Conservation (phyloP, 2,113 vertebrate genomes). For the Cavia porcellus region DNA sequence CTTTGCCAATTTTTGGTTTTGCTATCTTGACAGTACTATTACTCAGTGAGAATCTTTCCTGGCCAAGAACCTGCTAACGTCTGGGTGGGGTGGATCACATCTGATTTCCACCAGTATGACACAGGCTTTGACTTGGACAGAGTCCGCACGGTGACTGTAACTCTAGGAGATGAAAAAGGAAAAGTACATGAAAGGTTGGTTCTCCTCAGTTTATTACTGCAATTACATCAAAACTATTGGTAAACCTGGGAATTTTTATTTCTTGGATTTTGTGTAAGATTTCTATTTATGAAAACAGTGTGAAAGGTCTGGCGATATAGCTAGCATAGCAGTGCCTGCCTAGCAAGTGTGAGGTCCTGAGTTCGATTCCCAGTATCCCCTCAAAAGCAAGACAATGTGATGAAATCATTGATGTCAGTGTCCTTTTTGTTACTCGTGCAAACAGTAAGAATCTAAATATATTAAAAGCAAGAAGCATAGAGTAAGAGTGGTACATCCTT, state of each 20-base stretch:
- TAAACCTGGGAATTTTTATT: neutral
- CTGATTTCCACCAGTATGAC: slow-evolving; percentile 97
- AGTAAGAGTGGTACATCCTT: neutral
- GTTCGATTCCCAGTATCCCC: no score
- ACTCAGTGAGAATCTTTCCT: slow-evolving; percentile 97
- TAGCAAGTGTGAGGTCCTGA: no score
- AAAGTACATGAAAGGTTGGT: slow-evolving; percentile 98
- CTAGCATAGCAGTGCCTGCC: no score
- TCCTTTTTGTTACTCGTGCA: slow-evolving; percentile 1
- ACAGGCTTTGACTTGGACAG: slow-evolving; percentile 94
- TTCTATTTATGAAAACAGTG: neutral
- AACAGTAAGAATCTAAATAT: slow-evolving; percentile 36
- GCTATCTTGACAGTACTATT: slow-evolving; percentile 92
- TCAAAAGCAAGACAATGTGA: neutral
- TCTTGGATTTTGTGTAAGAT: slow-evolving; percentile 13
- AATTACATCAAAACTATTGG: neutral
- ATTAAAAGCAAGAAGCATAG: slow-evolving; percentile 11
- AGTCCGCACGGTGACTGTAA: slow-evolving; percentile 96
- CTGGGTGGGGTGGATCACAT: slow-evolving; percentile 99
- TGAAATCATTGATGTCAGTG: neutral
- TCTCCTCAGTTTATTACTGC: slow-evolving; percentile 46
- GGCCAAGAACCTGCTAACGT: slow-evolving; percentile 97
- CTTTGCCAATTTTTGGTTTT: neutral
- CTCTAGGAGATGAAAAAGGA: slow-evolving; percentile 97
- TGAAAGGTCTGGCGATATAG: neutral